These are phyloP conservation scores for Globodera ellingtonae DNA, from an alignment of 1,140 invertebrate species.

Conservation along the genomic window DNA sequence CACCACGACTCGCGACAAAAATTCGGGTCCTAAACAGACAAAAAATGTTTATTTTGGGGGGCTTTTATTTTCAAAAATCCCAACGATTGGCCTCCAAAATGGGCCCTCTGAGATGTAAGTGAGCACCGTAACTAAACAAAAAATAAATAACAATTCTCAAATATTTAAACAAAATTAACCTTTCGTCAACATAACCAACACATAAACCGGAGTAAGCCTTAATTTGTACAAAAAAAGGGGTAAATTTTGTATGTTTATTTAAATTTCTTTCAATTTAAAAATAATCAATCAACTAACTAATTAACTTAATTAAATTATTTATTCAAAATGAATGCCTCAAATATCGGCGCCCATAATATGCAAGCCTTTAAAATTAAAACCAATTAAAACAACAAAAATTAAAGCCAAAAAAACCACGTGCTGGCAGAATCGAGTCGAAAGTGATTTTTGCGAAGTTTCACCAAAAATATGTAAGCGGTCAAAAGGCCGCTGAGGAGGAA, in stretches of 20 bases:
- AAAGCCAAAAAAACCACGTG: constrained; percentile 34
- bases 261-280: no score
- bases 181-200: constrained; percentile 57
- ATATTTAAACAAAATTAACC: background rate
- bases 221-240: constrained; percentile 1
- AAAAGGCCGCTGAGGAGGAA: constrained; percentile 64
- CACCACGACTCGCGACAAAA: constrained; percentile 60
- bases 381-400: background rate
- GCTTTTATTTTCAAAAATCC: background rate
- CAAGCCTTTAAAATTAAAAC: constrained; percentile 30
- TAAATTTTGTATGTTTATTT: background rate
- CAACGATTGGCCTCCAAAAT: constrained; percentile 61
- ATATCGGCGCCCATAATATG: constrained; percentile 52
- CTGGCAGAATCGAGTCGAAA: constrained; percentile 34
- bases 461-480: constrained; percentile 60
- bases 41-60: no score
- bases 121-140: constrained; percentile 56
- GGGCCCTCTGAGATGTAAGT: constrained; percentile 62
- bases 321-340: constrained; percentile 22
- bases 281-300: background rate
- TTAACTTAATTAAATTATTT: no score
- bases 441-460: constrained; percentile 46
- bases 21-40: constrained; percentile 42
- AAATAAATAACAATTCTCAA: background rate
- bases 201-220: constrained; percentile 60